phyloP scores from a whole-genome alignment of 1,140 invertebrate species.

The Drosophila murphyi region DNA sequence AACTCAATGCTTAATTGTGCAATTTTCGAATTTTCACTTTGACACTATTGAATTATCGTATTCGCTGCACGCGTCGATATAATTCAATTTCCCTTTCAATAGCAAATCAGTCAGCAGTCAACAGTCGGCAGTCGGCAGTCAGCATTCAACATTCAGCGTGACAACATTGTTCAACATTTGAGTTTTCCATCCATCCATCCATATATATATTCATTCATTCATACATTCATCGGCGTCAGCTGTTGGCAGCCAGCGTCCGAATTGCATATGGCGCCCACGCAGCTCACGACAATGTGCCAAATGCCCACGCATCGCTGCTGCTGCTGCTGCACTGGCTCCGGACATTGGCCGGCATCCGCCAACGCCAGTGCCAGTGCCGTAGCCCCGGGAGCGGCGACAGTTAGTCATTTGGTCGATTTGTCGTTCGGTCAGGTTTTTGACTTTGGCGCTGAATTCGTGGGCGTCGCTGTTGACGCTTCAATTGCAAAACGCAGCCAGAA shows the following conservation, averaged over 20 bases:
- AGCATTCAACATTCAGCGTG: slow-evolving; percentile 10
- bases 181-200: not conserved
- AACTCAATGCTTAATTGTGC: not conserved
- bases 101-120: not conserved
- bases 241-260: not conserved
- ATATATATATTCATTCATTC: not conserved
- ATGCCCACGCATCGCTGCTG: slow-evolving; percentile 10
- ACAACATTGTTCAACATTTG: slow-evolving; percentile 19
- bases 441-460: slow-evolving; percentile 28
- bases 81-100: slow-evolving; percentile 45
- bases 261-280: slow-evolving; percentile 27
- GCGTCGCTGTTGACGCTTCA: slow-evolving; percentile 60
- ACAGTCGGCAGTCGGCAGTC: slow-evolving; percentile 9
- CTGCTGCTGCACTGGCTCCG: slow-evolving; percentile 24
- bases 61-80: not conserved
- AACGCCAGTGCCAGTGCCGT: too few species aligned
- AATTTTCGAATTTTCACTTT: not conserved
- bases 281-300: slow-evolving; percentile 15
- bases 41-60: not conserved
- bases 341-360: slow-evolving; percentile 45
- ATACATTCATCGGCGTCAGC: slow-evolving; percentile 1
- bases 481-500: slow-evolving; percentile 67
- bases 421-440: slow-evolving; percentile 30
- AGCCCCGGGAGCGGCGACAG: not conserved
- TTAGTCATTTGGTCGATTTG: slow-evolving; percentile 18